Percentiles rank a stretch among this genome's conserved stretches.
Evolutionary conservation across 2,888 invertebrate genomes (phyloP).

Genomic region (Alcis repandata): DNA sequence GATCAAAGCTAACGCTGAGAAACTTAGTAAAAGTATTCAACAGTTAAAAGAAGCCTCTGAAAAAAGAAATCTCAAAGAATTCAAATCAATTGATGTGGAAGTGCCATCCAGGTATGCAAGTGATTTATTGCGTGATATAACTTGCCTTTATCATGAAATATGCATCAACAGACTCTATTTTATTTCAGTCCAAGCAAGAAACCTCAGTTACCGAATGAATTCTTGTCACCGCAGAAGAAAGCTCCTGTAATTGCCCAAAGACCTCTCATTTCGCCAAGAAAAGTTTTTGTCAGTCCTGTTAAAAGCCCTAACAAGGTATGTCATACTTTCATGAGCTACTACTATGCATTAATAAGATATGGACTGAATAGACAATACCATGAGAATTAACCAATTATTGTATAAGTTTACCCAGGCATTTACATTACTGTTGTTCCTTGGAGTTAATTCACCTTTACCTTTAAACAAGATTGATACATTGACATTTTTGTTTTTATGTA

Average conservation of each 20-base stretch:
- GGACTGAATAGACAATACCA: too few species aligned
- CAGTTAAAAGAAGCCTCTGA: constrained; percentile 85
- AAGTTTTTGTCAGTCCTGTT: constrained; percentile 87
- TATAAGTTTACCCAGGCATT: neutral
- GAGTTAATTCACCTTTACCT: too few species aligned
- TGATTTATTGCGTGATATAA: neutral
- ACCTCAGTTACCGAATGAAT: constrained; percentile 59
- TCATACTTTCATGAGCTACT: neutral
- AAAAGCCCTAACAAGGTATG: constrained; percentile 88
- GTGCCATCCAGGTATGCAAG: constrained; percentile 89
- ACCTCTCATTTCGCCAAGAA: constrained; percentile 87
- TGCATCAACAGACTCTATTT: neutral
- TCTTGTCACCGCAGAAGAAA: constrained; percentile 88
- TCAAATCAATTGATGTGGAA: constrained; percentile 92
- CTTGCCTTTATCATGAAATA: neutral
- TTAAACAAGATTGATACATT: too few species aligned
- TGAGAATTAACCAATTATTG: neutral
- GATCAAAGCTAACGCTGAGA: constrained; percentile 89
- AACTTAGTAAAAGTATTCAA: constrained; percentile 88
- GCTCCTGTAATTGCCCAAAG: constrained; percentile 67
- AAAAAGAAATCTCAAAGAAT: constrained; percentile 88
- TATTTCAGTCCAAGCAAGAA: constrained; percentile 88
- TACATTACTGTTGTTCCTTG: neutral
- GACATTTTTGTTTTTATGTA: too few species aligned
- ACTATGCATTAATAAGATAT: too few species aligned